Conservation (phyloP, 2,888 invertebrate species). For the Pyralis farinalis region DNA sequence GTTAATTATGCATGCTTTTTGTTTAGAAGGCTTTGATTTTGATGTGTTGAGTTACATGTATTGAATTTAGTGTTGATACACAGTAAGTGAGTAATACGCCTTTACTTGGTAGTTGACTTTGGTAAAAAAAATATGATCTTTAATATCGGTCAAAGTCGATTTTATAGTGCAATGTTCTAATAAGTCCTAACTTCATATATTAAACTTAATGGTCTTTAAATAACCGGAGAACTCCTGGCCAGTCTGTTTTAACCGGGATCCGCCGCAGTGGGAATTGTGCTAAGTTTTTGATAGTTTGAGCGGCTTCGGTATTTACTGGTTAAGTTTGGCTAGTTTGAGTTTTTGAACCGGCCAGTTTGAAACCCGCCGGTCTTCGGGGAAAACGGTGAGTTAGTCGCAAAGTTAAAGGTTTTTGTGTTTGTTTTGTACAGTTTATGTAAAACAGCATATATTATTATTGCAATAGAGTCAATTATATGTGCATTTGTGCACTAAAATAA, state of each 20-base stretch:
- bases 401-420: conserved; percentile 10
- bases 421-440: background rate
- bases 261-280: conserved; percentile 60
- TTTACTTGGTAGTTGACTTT: too few species aligned
- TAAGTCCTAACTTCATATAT: conserved; percentile 21
- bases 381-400: conserved; percentile 28
- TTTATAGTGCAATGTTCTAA: too few species aligned
- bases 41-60: background rate
- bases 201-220: conserved; percentile 38
- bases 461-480: too few species aligned
- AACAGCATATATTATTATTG: too few species aligned
- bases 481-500: too few species aligned
- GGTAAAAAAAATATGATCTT: too few species aligned
- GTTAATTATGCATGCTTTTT: background rate
- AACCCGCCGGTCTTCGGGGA: conserved; percentile 53
- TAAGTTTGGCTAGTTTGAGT: too few species aligned
- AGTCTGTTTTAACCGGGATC: conserved; percentile 55
- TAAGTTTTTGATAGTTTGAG: conserved; percentile 78
- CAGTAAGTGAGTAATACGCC: too few species aligned
- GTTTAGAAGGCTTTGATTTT: background rate
- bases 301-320: conserved; percentile 76
- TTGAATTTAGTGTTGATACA: too few species aligned
- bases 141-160: too few species aligned
- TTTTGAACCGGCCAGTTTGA: conserved; percentile 64
- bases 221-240: conserved; percentile 38